Conservation (phyloP, 2,797 vertebrate species). For the Acanthis flammea region DNA sequence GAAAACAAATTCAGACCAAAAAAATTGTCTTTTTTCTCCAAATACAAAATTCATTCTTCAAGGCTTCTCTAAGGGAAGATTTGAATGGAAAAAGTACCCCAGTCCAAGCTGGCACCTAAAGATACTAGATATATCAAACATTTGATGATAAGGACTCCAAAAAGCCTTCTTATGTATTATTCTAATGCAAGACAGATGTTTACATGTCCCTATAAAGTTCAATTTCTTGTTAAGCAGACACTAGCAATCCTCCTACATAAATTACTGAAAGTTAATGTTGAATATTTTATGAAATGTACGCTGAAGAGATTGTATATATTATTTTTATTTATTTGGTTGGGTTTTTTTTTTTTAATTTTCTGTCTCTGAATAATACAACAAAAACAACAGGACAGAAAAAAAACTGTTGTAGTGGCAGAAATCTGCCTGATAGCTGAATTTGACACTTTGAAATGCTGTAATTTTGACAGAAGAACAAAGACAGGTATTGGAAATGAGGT, state of each 20-base stretch:
- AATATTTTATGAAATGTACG: background rate
- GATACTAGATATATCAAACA: background rate
- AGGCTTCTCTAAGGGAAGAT: background rate
- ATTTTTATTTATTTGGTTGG: background rate
- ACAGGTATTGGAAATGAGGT: background rate
- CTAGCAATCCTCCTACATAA: background rate
- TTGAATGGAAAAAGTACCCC: background rate
- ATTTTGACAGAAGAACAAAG: background rate
- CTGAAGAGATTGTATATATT: background rate
- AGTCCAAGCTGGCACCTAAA: background rate
- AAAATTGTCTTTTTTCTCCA: background rate
- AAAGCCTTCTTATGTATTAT: background rate
- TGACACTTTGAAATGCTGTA: background rate
- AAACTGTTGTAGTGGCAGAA: background rate
- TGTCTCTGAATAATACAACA: background rate
- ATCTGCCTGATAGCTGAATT: background rate
- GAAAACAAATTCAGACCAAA: background rate
- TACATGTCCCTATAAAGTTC: background rate
- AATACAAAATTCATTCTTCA: background rate
- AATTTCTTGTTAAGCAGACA: background rate
- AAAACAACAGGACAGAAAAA: background rate
- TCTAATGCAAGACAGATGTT: background rate
- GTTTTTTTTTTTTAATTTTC: background rate
- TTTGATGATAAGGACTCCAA: background rate
- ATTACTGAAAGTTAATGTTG: background rate